Base-by-base conservation (phyloP, 2,888 invertebrate species). In the Octonoba sinensis region DNA sequence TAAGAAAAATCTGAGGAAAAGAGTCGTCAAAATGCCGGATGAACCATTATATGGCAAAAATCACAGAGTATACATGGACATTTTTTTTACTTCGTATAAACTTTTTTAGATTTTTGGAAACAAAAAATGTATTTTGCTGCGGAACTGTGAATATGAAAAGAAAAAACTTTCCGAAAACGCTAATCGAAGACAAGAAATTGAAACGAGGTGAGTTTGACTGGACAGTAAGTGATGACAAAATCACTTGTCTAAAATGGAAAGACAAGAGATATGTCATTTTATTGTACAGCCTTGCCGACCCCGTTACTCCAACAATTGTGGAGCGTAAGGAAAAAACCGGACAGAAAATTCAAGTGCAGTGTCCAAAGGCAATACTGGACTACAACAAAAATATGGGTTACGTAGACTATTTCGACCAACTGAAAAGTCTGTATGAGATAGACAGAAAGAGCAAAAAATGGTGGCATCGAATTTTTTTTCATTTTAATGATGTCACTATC, bases 341-440 rank as follows among this genome's bases (percentile, higher is more conserved):
- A 16, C 15, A 47, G 47, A 47, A 13, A 11, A 15, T 65, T 12
- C n/a, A 47, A 11, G 47, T 65, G 65, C 12, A 46, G 22, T 47
- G 65, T 18, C 65, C 49, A 20, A 49, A 65, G 12, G 12, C n/a
- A 20, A 47, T 65, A 3, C 1, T 3, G 6, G 22, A 47, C 20
- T 65, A 47, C 44, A 65, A 65, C n/a, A 65, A 47, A 65, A 46
- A 20, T 65, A 49, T 36, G 16, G 65, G 65, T 13, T 65, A 22
- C 22, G 44, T 44, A 36, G n/a, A n/a, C n/a, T n/a, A n/a, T n/a
- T n/a, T n/a, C n/a, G n/a, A n/a, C n/a, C n/a, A n/a, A n/a, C n/a
- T n/a, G n/a, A n/a, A n/a, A n/a, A n/a, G n/a, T n/a, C n/a, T n/a
- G n/a, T n/a, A n/a, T n/a, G n/a, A n/a, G 44, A 62, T 62, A 3